Conservation (phyloP, 1,140 invertebrate genomes). For the Formica selysi region DNA sequence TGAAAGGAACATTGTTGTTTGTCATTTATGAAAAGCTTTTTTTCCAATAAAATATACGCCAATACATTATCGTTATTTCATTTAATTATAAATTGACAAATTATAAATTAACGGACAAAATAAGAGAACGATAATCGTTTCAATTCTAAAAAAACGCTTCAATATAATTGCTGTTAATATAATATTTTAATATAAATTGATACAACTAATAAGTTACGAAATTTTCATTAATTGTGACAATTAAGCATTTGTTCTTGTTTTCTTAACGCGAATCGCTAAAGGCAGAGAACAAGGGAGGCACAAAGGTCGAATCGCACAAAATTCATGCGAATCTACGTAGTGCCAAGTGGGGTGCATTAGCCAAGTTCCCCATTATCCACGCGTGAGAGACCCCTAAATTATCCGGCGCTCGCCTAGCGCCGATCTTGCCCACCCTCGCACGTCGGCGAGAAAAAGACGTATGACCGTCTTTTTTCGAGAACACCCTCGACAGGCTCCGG, state of each 20-base stretch:
- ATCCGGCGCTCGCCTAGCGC: conserved; percentile 80
- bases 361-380: conserved; percentile 85
- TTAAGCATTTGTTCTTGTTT: conserved; percentile 17
- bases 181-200: neutral
- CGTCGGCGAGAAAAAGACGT: conserved; percentile 84
- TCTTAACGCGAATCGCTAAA: conserved; percentile 6
- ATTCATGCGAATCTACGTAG: conserved; percentile 78
- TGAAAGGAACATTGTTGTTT: neutral
- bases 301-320: conserved; percentile 68
- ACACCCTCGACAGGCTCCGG: conserved; percentile 54
- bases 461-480: conserved; percentile 77
- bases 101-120: neutral
- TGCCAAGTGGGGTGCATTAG: conserved; percentile 85
- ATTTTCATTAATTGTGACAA: conserved; percentile 9
- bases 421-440: conserved; percentile 77
- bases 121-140: neutral
- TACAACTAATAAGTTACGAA: neutral
- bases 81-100: neutral
- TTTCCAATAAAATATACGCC: neutral
- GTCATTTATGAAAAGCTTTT: conserved; percentile 58
- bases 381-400: conserved; percentile 85
- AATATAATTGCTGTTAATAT: neutral
- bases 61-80: neutral
- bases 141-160: neutral
- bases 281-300: conserved; percentile 32